These are phyloP conservation scores for Heliconius aoede DNA, from an alignment of 2,888 invertebrate species.

Conservation along the genomic window DNA sequence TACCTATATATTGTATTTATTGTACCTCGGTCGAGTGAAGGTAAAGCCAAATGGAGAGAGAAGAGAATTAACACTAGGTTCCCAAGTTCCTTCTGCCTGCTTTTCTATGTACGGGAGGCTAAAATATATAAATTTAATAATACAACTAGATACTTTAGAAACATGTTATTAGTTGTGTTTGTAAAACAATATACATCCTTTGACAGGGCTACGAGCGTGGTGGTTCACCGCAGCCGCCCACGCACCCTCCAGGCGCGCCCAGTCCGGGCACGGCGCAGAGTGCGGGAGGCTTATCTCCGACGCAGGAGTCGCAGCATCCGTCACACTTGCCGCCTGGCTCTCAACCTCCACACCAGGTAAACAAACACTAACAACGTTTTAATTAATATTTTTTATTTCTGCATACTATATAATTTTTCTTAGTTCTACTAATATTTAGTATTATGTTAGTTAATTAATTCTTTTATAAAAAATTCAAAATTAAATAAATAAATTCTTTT, in stretches of 20 bases:
- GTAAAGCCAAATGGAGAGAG: too few relatives aligned
- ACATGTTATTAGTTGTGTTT: neutral
- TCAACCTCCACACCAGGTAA: conserved; percentile 76
- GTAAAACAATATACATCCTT: neutral
- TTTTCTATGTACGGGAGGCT: too few relatives aligned
- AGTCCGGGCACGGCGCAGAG: conserved; percentile 75
- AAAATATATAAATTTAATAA: neutral
- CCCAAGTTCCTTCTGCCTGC: too few relatives aligned
- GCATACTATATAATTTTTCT: neutral
- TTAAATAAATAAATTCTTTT: too few relatives aligned
- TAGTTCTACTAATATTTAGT: too few relatives aligned
- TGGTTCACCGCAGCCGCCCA: conserved; percentile 76
- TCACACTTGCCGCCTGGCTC: conserved; percentile 76
- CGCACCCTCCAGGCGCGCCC: conserved; percentile 75
- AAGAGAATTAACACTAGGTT: too few relatives aligned
- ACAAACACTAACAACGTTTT: neutral
- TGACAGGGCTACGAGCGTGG: conserved; percentile 67
- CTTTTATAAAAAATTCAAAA: too few relatives aligned
- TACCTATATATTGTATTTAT: too few relatives aligned
- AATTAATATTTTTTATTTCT: neutral
- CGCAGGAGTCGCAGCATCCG: conserved; percentile 77
- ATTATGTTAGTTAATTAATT: too few relatives aligned
- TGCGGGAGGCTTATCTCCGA: conserved; percentile 76
- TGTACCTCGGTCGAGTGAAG: too few relatives aligned
- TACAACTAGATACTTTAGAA: neutral